Percentiles rank a stretch among this genome's conserved stretches.
These are phyloP conservation scores for Ryuthela nishihirai DNA, from an alignment of 2,888 invertebrate genomes.

Conservation along the genomic window DNA sequence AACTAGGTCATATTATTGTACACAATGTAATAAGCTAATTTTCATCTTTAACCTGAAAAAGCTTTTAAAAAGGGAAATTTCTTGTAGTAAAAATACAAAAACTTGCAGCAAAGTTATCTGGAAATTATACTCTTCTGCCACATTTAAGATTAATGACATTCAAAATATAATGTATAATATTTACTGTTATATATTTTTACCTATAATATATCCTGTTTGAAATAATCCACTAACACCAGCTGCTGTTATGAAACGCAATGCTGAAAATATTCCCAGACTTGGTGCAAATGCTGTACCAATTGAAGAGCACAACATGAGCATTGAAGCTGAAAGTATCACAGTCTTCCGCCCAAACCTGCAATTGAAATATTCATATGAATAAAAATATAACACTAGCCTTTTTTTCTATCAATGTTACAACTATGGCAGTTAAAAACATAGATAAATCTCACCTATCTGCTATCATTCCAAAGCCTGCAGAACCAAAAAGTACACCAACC, in stretches of 20 bases:
- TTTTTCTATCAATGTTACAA: not conserved
- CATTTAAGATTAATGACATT: too few species aligned
- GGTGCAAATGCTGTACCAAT: slow-evolving; percentile 31
- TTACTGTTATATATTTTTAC: too few species aligned
- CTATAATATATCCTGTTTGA: slow-evolving; percentile 35
- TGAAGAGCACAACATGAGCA: slow-evolving; percentile 24
- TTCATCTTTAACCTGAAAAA: too few species aligned
- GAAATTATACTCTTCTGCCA: too few species aligned
- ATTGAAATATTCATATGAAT: not conserved
- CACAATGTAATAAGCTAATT: too few species aligned
- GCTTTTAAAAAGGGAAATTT: too few species aligned
- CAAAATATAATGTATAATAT: too few species aligned
- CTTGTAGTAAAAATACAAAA: too few species aligned
- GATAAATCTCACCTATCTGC: slow-evolving; percentile 29
- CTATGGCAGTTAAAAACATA: not conserved
- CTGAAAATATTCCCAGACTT: slow-evolving; percentile 20
- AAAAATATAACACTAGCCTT: not conserved
- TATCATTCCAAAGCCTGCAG: slow-evolving; percentile 22
- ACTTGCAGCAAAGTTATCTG: too few species aligned
- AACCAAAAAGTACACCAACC: slow-evolving; percentile 31
- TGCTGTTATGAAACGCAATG: slow-evolving; percentile 33
- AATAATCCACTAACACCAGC: slow-evolving; percentile 30
- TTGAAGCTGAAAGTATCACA: slow-evolving; percentile 28
- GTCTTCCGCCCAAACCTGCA: slow-evolving; percentile 31
- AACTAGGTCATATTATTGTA: too few species aligned